Base-by-base conservation (phyloP, 2,888 invertebrate genomes). In the Xestia sexstrigata region DNA sequence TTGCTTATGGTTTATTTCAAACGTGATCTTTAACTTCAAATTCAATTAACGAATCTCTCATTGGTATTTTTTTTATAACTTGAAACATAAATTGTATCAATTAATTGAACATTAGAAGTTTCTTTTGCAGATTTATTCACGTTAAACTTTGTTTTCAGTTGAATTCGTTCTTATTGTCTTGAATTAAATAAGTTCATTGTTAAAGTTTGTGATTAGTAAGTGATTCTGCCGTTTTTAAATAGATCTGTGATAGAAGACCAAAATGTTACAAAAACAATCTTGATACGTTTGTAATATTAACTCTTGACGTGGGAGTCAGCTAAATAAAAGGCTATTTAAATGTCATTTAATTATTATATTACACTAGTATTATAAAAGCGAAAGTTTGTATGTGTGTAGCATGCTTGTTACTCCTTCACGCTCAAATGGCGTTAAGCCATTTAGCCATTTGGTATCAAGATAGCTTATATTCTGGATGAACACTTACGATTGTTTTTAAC, bases 41-140 rank as follows among this genome's bases (percentile, higher is more conserved):
- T 81, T 80, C 66, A 86, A 77, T 79, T 63, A 65, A 74, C 67
- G 81, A 67, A 84, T 84, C 62, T 45, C 65, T 74, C n/a, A 52
- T 69, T 55, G 45, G 66, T 68, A 49, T 79, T 72, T 74, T 39
- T 78, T 78, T 78, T 70, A 42, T 47, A 70, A 73, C 71, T 73
- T 35, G 20, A 42, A 78, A 76, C 63, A 45, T 60, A 72, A 75
- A 77, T 78, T 78, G 67, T 76, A 81, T 72, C 62, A 76, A 78
- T 80, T 82, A 77, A 78, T 58, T 71, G 70, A 68, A 78, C 65
- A 76, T 79, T 49, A 69, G 70, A 85, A 81, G 73, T 80, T 71
- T 74, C 66, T 73, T 47, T 47, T 26, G 39, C 67, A 55, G 58
- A 26, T 52, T 45, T 72, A 75, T 75, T 65, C 66, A 47, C 11